phyloP scores from a whole-genome alignment of 2,888 invertebrate species.

The Xanthia togata region DNA sequence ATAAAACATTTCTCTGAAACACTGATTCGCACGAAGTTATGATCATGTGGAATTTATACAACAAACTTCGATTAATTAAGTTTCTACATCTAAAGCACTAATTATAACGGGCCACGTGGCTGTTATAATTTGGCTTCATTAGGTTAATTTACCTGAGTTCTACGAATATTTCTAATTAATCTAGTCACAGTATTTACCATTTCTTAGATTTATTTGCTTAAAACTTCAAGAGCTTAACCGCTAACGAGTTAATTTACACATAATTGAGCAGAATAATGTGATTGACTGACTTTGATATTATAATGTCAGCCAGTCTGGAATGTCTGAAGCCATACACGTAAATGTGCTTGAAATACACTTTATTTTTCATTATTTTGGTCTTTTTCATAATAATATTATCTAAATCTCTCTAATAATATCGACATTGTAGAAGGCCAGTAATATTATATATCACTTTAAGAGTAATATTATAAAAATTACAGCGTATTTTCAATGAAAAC shows the following conservation, averaged over 20 bases:
- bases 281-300: background rate
- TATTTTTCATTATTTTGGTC: background rate
- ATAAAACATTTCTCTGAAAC: background rate
- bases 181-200: background rate
- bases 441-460: background rate
- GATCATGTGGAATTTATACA: background rate
- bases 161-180: background rate
- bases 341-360: background rate
- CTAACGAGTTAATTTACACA: background rate
- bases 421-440: background rate
- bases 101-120: background rate
- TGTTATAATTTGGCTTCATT: slow-evolving; percentile 1
- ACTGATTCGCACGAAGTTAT: background rate
- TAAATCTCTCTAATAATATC: too few species aligned
- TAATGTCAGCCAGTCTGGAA: background rate
- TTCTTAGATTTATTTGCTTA: slow-evolving; percentile 2
- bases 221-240: background rate
- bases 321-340: too few species aligned
- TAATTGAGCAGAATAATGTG: background rate
- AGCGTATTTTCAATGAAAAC: background rate
- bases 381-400: too few species aligned
- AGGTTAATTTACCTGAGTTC: background rate
- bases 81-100: background rate
- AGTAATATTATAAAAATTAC: background rate
- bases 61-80: background rate